phyloP scores from a whole-genome alignment of 2,113 vertebrate genomes.

The Macheiramphus alcinus region DNA sequence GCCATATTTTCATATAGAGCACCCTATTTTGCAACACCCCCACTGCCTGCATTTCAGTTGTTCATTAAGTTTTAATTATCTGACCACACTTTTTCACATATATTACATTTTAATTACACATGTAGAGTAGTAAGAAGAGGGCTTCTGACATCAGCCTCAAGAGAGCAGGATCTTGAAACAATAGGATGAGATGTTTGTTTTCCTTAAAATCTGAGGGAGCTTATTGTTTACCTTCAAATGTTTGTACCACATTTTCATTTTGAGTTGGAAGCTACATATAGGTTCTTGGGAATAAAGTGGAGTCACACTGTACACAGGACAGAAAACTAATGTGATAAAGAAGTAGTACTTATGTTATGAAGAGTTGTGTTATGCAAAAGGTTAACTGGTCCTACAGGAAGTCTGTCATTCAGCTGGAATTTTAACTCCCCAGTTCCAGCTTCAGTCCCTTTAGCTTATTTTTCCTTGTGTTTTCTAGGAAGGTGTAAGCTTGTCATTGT shows the following conservation, averaged over 20 bases:
- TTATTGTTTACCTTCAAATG: background rate
- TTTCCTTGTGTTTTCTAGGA: background rate
- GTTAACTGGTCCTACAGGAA: background rate
- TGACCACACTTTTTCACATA: background rate
- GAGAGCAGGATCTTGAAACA: background rate
- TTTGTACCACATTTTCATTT: background rate
- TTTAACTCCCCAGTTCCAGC: background rate
- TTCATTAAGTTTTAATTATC: background rate
- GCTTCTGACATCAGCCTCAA: background rate
- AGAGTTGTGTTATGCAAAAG: background rate
- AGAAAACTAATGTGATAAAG: background rate
- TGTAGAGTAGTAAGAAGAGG: background rate
- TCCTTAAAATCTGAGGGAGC: background rate
- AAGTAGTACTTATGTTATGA: background rate
- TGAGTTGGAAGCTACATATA: background rate
- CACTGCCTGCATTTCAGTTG: background rate
- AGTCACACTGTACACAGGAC: background rate
- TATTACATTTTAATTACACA: background rate
- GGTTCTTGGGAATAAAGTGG: background rate
- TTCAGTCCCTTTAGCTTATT: background rate
- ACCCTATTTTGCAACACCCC: background rate
- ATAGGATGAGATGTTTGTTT: background rate
- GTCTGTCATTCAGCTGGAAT: background rate
- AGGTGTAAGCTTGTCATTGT: rapidly evolving
- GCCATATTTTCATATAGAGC: background rate